Percentiles rank a stretch among this genome's conserved stretches.
phyloP scores from a whole-genome alignment of 2,888 invertebrate species.

The Euphydryas editha region DNA sequence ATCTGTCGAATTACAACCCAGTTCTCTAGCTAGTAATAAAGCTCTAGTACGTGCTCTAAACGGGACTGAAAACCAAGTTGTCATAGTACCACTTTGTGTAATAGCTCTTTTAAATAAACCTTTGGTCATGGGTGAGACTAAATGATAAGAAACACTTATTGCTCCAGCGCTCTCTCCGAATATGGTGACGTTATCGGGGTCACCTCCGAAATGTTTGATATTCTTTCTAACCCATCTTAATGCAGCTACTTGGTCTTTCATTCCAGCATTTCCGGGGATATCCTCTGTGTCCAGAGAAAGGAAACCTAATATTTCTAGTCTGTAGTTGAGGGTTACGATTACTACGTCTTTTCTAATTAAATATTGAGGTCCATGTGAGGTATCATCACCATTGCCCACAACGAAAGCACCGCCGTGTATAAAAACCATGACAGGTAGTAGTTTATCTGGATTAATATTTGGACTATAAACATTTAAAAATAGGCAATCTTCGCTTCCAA shows the following conservation, averaged over 20 bases:
- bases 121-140: slow-evolving; percentile 59
- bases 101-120: slow-evolving; percentile 47
- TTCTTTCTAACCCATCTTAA: slow-evolving; percentile 55
- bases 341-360: slow-evolving; percentile 63
- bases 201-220: slow-evolving; percentile 49
- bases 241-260: slow-evolving; percentile 66
- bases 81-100: slow-evolving; percentile 83
- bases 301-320: slow-evolving; percentile 58
- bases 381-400: not conserved
- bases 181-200: slow-evolving; percentile 55
- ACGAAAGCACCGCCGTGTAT: not conserved
- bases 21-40: not conserved
- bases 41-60: not conserved
- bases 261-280: slow-evolving; percentile 58
- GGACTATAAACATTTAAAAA: not conserved
- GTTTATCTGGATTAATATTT: not conserved
- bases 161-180: slow-evolving; percentile 61
- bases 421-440: not conserved
- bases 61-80: too few relatives aligned
- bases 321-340: slow-evolving; percentile 57
- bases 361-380: slow-evolving; percentile 63
- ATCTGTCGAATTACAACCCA: slow-evolving; percentile 45
- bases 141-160: too few relatives aligned
- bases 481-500: not conserved
- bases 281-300: slow-evolving; percentile 57